Percentiles rank a stretch among this genome's conserved stretches.
phyloP scores from a whole-genome alignment of 1,140 invertebrate genomes.

The Muscidifurax raptorellus region DNA sequence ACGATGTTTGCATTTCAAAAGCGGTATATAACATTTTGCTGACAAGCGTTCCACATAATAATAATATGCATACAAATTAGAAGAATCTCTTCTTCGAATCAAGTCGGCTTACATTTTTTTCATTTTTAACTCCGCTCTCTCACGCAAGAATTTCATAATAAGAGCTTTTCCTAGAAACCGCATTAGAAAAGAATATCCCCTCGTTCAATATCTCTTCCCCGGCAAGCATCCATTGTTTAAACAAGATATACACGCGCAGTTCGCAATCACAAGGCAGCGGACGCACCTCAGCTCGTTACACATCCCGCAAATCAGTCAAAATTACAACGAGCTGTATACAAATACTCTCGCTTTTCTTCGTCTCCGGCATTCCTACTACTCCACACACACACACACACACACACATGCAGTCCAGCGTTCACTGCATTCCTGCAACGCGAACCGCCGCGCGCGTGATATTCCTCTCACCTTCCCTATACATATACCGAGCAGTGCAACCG shows the following conservation, averaged over 20 bases:
- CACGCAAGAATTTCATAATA: neutral
- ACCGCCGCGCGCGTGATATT: neutral
- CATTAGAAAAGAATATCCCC: no score
- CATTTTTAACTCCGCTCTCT: neutral
- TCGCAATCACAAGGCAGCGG: no score
- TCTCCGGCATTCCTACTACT: neutral
- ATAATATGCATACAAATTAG: neutral
- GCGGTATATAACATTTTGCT: neutral
- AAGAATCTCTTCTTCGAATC: neutral
- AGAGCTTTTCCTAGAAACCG: neutral
- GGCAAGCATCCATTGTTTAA: neutral
- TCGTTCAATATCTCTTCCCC: neutral
- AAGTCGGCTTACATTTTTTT: neutral
- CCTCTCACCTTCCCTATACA: slow-evolving; percentile 46
- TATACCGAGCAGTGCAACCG: neutral
- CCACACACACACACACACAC: neutral
- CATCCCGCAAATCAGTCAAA: neutral
- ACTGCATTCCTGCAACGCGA: slow-evolving; percentile 25
- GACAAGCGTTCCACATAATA: neutral
- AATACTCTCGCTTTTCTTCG: neutral
- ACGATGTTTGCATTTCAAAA: no score
- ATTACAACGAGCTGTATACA: neutral
- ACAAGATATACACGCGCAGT: no score
- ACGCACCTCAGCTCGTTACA: no score
- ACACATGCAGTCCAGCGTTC: neutral